Conservation (phyloP, 1,140 invertebrate genomes). For the Fopius arisanus region DNA sequence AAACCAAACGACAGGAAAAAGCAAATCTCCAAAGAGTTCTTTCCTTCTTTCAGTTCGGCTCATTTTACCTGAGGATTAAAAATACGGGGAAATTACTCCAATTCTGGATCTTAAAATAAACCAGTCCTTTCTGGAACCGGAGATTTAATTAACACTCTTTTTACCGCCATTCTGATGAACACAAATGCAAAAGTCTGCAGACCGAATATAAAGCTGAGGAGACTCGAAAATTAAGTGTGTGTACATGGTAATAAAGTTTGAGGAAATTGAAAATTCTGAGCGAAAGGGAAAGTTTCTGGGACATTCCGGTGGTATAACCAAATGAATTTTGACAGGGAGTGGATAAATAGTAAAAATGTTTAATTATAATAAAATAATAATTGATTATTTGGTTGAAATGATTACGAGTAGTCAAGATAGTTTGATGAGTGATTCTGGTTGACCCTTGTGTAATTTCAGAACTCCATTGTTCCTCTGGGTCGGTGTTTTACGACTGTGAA, state of each 20-base stretch:
- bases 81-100: background rate
- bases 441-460: background rate
- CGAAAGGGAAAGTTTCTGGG: background rate
- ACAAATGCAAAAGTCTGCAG: background rate
- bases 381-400: too few relatives aligned
- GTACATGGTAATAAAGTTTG: background rate
- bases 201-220: background rate
- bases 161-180: background rate
- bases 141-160: constrained; percentile 1
- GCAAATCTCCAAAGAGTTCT: too few relatives aligned
- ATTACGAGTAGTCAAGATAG: background rate
- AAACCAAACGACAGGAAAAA: too few relatives aligned
- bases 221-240: background rate
- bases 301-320: background rate
- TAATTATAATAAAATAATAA: too few relatives aligned
- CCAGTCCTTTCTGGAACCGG: background rate
- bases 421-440: background rate
- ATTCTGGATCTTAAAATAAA: background rate
- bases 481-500: background rate
- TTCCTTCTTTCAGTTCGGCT: too few relatives aligned
- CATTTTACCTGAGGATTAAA: background rate
- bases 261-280: constrained; percentile 6
- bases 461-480: background rate
- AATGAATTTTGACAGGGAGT: constrained; percentile 3
- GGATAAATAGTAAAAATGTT: too few relatives aligned